phyloP scores from a whole-genome alignment of 2,797 vertebrate genomes.

The Paedocypris micromegethes region DNA sequence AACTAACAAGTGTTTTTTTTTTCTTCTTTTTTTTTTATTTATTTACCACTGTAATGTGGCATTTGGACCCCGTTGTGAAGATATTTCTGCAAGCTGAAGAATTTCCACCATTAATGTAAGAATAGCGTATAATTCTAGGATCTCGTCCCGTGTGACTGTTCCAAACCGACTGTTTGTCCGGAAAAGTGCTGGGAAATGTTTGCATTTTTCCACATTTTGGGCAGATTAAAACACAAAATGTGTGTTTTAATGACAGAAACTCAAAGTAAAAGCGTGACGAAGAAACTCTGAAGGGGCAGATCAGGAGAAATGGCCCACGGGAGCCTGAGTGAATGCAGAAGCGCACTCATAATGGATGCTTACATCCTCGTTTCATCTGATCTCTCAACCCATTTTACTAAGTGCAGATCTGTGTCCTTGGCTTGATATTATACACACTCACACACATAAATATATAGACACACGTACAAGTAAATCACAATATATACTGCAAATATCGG shows the following conservation, averaged over 20 bases:
- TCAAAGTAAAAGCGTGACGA: conserved; percentile 21
- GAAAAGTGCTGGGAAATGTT: conserved; percentile 3
- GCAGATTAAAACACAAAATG: too few relatives aligned
- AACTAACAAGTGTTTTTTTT: background rate
- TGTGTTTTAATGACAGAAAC: conserved; percentile 29
- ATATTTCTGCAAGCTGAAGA: too few relatives aligned
- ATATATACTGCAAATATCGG: too few relatives aligned
- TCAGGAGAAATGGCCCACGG: conserved; percentile 19
- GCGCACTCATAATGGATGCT: conserved; percentile 26
- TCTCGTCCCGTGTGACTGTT: too few relatives aligned
- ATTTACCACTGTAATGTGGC: too few relatives aligned
- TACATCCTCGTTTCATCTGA: conserved; percentile 25
- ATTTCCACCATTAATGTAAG: background rate
- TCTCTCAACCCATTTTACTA: conserved; percentile 32
- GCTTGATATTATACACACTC: background rate
- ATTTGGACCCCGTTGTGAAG: too few relatives aligned
- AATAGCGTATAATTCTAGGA: too few relatives aligned
- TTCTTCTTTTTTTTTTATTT: background rate
- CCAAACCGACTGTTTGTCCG: background rate
- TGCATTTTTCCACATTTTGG: conserved; percentile 4
- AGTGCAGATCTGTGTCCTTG: conserved; percentile 21
- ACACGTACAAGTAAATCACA: too few relatives aligned
- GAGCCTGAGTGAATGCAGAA: conserved; percentile 20
- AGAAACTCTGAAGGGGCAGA: conserved; percentile 17
- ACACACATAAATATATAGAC: too few relatives aligned